phyloP scores from a whole-genome alignment of 1,140 invertebrate species.

The Acromyrmex echinatior region DNA sequence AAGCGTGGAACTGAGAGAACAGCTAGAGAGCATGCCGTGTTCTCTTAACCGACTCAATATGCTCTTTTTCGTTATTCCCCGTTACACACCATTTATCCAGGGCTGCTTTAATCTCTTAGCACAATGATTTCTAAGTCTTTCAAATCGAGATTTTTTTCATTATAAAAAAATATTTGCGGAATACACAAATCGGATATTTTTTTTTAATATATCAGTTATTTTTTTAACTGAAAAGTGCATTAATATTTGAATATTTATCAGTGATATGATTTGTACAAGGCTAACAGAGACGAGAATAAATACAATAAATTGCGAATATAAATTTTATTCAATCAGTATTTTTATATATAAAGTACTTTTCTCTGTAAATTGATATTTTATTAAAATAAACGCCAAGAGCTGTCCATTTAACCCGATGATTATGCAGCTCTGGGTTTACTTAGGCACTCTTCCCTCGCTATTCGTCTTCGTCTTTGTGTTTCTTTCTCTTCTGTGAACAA shows the following conservation, averaged over 20 bases:
- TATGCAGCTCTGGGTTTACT: neutral
- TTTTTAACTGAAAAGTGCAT: neutral
- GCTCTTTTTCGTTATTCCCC: neutral
- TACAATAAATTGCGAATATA: conserved; percentile 27
- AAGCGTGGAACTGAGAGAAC: conserved; percentile 34
- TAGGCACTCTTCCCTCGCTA: neutral
- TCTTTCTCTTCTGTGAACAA: conserved; percentile 39
- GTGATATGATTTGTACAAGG: neutral
- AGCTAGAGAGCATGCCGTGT: conserved; percentile 16
- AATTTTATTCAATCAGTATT: conserved; percentile 4
- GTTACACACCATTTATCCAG: neutral
- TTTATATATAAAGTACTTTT: neutral
- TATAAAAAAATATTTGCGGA: neutral
- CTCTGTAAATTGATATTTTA: conserved; percentile 32
- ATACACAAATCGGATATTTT: conserved; percentile 4
- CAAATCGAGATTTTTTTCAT: neutral
- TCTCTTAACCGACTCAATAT: conserved; percentile 32
- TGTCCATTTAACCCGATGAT: conserved; percentile 3
- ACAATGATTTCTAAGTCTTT: neutral
- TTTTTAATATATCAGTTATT: neutral
- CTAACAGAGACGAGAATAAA: neutral
- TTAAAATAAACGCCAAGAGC: conserved; percentile 23
- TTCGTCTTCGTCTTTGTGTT: conserved; percentile 17
- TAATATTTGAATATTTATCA: neutral
- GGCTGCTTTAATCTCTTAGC: neutral